Base-by-base conservation (phyloP, 2,888 invertebrate genomes). In the Drosophila atripex region DNA sequence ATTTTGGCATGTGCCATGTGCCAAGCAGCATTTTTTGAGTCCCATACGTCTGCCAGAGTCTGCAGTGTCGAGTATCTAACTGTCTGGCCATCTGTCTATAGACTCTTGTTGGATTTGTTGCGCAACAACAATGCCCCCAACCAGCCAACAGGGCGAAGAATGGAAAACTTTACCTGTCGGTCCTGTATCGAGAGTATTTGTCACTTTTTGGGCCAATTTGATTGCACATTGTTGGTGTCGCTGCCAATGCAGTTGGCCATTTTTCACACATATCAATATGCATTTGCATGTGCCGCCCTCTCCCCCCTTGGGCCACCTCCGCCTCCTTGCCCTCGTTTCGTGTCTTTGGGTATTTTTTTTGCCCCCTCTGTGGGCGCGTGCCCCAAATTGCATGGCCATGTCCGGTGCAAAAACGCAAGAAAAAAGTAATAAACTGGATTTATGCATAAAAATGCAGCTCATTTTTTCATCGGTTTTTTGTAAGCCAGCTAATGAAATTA, bases 1-100 rank as follows among this genome's bases (percentile, higher is more conserved):
- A 78, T 63, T 64, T 64, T 73, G 86, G 79, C 82, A 86, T 82
- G 86, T 88, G 88, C 88, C 82, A 86, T 82, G 86, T 88, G 88
- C 88, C 88, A 86, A 78, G 73, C 86, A 69, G 76, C 64, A 56
- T 73, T 68, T 77, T 65, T 70, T 71, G 83, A 78, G 71, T 73
- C 53, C 74, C 78, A 78, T 68, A 74, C 73, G 75, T 84, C 80
- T 75, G 63, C 3, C 52, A 39, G 57, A 46, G 28, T 32, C 57
- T 46, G 30, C 47, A 32, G 53, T 35, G 46, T 32, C 45, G 49
- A 23, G 39, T 46, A 59, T 47, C 43, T 53, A 49, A 41, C 49
- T 61, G 57, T 21, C 54, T 53, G 58, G 59, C 73, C 46, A 60
- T 68, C 57, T 57, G 53, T 73, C 73, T 66, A 32, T 57, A 57